Percentiles rank a stretch among this genome's conserved stretches.
Evolutionary conservation across 2,797 vertebrate genomes (phyloP).

Genomic region (Sebastes jordani): DNA sequence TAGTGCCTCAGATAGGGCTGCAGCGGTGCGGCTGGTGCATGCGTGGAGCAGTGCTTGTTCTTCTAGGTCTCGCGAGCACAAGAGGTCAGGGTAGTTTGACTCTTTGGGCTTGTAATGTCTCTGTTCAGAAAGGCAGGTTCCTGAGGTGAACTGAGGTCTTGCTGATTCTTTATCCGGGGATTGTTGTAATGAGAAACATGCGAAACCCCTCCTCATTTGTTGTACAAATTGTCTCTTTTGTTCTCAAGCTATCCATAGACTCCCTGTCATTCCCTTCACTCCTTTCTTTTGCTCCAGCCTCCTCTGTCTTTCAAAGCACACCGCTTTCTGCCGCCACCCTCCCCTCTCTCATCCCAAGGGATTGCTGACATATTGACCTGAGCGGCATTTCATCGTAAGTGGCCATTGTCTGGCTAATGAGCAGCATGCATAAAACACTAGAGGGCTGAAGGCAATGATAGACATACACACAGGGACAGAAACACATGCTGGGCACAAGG

Average conservation of each 20-base stretch:
- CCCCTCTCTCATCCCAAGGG: constrained; percentile 47
- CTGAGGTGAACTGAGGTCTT: constrained; percentile 1
- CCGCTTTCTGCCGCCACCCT: constrained; percentile 26
- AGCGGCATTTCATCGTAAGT: constrained; percentile 55
- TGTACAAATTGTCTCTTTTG: constrained; percentile 9
- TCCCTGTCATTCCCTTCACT: constrained; percentile 4
- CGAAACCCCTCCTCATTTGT: not conserved
- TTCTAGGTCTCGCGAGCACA: constrained; percentile 29
- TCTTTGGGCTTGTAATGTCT: constrained; percentile 30
- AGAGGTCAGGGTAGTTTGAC: constrained; percentile 53
- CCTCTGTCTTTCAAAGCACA: constrained; percentile 16
- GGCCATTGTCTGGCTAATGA: constrained; percentile 73
- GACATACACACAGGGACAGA: constrained; percentile 40
- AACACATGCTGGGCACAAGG: constrained; percentile 31
- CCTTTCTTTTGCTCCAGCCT: constrained; percentile 11
- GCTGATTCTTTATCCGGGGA: constrained; percentile 8
- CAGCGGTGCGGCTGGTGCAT: constrained; percentile 27
- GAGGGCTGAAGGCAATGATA: constrained; percentile 58
- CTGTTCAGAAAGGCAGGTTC: constrained; percentile 4
- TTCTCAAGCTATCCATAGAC: not conserved
- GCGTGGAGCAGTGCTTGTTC: constrained; percentile 18
- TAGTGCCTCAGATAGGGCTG: constrained; percentile 41
- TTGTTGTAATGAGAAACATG: not conserved
- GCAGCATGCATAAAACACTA: constrained; percentile 64
- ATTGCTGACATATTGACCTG: constrained; percentile 67